Evolutionary conservation across 2,797 vertebrate genomes (phyloP), one percentile per base, ranked within the genome.

Genomic region (Nannoperca obscura): DNA sequence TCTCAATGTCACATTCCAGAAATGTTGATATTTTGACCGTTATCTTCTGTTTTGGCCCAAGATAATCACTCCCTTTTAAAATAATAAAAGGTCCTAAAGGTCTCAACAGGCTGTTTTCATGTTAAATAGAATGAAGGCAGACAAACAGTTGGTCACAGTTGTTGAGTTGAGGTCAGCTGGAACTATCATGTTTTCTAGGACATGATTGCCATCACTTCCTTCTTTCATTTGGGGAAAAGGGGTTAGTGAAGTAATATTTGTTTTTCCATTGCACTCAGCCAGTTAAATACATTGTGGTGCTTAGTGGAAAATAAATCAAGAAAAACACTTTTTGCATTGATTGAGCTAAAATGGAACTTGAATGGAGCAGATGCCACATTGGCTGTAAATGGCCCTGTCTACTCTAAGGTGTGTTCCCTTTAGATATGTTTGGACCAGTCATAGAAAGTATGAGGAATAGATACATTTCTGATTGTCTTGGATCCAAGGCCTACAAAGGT

Each of bases 1-100:
- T 67, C 57, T 71, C 52, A 87, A 7, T 83, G 81, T 80, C 88
- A 88, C 63, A 76, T 86, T 80, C 63, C 42, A 60, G 54, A 14
- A 52, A 19, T 52, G 20, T 78, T 88, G 42, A 84, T 89, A 73
- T 88, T 90, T 91, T 86, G 71, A 80, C 74, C 88, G 22, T 2
- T 7, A 74, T 58, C 42, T 42, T 57, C 19, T 93, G 81, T 86
- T 91, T 83, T 76, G 71, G 49, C 36, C 64, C 32, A 78, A 83
- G 87, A 87, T 74, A 77, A 12, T 58, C 24, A 54, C 22, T 36
- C 27, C 32, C 44, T 88, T 64, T 50, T 20, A 14, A 44, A 76
- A 27, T 27, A 27, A 27, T 27, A 27, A 27, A 27, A 27, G 24
- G 24, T 27, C 44, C 32, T 64, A 19, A 77, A 84, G 42, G 49